Percentiles rank a stretch among this genome's conserved stretches.
phyloP scores from a whole-genome alignment of 2,888 invertebrate species.

The Octonoba sinensis region DNA sequence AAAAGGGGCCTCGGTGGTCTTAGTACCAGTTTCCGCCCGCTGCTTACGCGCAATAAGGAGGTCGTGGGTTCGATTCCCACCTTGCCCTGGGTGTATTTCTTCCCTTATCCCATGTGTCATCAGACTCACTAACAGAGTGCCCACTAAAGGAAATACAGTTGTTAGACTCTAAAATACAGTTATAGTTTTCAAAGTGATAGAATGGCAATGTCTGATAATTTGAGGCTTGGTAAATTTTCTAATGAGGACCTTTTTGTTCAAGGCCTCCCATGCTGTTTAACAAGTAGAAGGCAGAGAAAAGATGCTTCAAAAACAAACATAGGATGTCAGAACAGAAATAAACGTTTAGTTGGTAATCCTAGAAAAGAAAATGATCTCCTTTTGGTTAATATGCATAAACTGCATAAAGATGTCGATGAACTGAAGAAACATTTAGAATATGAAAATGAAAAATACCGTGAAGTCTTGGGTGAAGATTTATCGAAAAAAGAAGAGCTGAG shows the following conservation, averaged over 20 bases:
- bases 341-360: too few species aligned
- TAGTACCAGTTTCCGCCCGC: too few species aligned
- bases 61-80: too few species aligned
- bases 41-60: too few species aligned
- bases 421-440: constrained; percentile 34
- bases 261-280: too few species aligned
- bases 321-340: too few species aligned
- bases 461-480: constrained; percentile 19
- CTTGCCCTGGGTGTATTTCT: too few species aligned
- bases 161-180: constrained; percentile 30
- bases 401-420: constrained; percentile 40
- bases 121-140: constrained; percentile 41
- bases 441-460: constrained; percentile 45
- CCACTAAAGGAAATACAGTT: constrained; percentile 49
- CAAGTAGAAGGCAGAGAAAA: too few species aligned
- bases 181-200: constrained; percentile 7
- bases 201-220: not conserved
- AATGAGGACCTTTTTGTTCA: too few species aligned
- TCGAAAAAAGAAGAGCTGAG: constrained; percentile 18
- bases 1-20: too few species aligned
- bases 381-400: constrained; percentile 21
- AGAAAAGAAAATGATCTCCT: constrained; percentile 11
- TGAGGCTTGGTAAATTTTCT: too few species aligned
- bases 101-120: constrained; percentile 39
- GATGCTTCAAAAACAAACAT: too few species aligned